Base-by-base conservation (phyloP, 2,888 invertebrate genomes). In the Macropis europaea region DNA sequence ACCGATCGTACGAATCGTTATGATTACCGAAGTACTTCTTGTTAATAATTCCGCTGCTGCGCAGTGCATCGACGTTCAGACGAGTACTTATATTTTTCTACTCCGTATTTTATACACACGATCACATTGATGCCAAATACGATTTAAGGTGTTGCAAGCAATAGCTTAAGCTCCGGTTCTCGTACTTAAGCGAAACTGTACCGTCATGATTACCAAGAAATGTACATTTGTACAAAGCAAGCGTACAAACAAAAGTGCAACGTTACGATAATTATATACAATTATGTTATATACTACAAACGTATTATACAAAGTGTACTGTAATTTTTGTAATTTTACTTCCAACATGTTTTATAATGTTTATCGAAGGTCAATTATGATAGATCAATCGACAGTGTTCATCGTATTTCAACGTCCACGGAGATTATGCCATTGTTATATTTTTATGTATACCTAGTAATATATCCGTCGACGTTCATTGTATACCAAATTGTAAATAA, bases 1-100 rank as follows among this genome's bases (percentile, higher is more conserved):
- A n/a, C n/a, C 19, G 3, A 28, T 2, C 34, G 19, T 5, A 15
- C 22, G 19, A 17, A 47, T 28, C 3, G 6, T 43, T 24, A 3
- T 22, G n/a, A 42, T 34, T 17, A 57, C 34, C 5, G 28, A 32
- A 34, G 36, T 53, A 42, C 32, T 43, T 56, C 13, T 1, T n/a
- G 7, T 9, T 17, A 53, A 52, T 6, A 30, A 38, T 5, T 0
- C 19, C 17, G 24, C 28, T 22, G 32, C 45, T 40, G 32, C 9
- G 11, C 45, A 30, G 47, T 9, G 13, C 38, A 2, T 1, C 28
- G 26, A 22, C 26, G 32, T 69, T 59, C 32, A 50, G 54, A 43
- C 5, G 26, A 42, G 57, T 73, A 70, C 57, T 57, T 73, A 62
- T 57, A 64, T 73, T 79, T 76, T 76, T 72, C 36, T 77, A 79